A percentile compares a stretch with the other conserved stretches of the same genome.
phyloP scores from a whole-genome alignment of 1,140 invertebrate genomes.

The Aphis gossypii region DNA sequence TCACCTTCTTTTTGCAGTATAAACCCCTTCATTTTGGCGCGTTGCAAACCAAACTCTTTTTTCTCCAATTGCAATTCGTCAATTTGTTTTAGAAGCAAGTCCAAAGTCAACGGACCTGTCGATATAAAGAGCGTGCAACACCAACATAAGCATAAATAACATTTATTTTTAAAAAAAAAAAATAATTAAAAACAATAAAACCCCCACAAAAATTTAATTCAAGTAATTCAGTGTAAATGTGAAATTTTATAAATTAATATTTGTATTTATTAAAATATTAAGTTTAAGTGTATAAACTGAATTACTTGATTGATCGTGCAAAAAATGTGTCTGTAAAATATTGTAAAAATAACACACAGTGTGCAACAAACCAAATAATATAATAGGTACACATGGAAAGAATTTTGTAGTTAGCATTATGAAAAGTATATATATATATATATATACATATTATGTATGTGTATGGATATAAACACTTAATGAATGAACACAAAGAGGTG shows the following conservation, averaged over 20 bases:
- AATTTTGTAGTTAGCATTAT: neutral
- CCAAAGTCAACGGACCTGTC: slow-evolving; percentile 56
- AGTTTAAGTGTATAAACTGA: neutral
- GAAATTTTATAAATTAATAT: neutral
- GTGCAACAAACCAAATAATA: slow-evolving; percentile 54
- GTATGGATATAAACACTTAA: neutral
- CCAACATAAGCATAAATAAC: slow-evolving; percentile 54
- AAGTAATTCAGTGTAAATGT: slow-evolving; percentile 32
- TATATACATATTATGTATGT: neutral
- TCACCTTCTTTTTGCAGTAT: slow-evolving; percentile 90
- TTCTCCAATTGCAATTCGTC: slow-evolving; percentile 68
- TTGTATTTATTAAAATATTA: neutral
- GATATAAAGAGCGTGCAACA: slow-evolving; percentile 55
- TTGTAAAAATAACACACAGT: slow-evolving; percentile 27
- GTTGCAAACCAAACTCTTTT: slow-evolving; percentile 83
- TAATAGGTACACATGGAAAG: neutral
- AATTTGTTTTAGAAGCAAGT: slow-evolving; percentile 62
- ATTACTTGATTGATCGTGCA: slow-evolving; percentile 27
- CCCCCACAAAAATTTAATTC: neutral
- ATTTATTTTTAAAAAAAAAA: slow-evolving; percentile 18
- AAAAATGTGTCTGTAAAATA: slow-evolving; percentile 23
- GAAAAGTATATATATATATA: neutral
- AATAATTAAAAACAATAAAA: slow-evolving; percentile 16
- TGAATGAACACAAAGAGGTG: neutral
- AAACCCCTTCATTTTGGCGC: slow-evolving; percentile 89